These are phyloP conservation scores for Mellilla xanthometata DNA, from an alignment of 2,888 invertebrate genomes.

Conservation along the genomic window DNA sequence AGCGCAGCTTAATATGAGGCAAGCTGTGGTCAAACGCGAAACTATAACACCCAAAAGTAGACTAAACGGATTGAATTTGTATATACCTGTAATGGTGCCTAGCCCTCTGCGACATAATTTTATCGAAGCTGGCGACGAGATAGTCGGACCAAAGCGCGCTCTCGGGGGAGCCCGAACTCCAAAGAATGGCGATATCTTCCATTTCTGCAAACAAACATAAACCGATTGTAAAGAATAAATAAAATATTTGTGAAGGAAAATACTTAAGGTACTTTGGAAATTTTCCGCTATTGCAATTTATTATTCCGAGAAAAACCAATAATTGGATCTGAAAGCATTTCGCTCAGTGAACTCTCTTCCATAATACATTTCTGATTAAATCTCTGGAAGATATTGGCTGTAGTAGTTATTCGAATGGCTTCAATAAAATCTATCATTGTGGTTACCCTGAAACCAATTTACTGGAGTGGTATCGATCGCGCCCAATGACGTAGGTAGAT, in stretches of 20 bases:
- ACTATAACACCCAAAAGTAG: no score
- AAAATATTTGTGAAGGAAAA: slow-evolving; percentile 13
- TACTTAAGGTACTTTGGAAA: slow-evolving; percentile 24
- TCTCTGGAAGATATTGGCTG: slow-evolving; percentile 15
- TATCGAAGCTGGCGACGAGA: slow-evolving; percentile 91
- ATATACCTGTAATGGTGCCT: slow-evolving; percentile 89
- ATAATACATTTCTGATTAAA: slow-evolving; percentile 18
- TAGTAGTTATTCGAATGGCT: slow-evolving; percentile 12
- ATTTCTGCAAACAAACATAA: slow-evolving; percentile 78
- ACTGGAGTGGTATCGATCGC: slow-evolving; percentile 19
- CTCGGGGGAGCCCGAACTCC: slow-evolving; percentile 89
- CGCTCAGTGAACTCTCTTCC: slow-evolving; percentile 13
- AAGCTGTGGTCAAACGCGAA: no score
- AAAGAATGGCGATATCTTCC: slow-evolving; percentile 92
- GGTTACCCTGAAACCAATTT: slow-evolving; percentile 18
- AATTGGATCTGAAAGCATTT: slow-evolving; percentile 22
- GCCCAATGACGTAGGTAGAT: slow-evolving; percentile 17
- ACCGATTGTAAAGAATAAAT: slow-evolving; percentile 14
- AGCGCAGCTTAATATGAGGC: no score
- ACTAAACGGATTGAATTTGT: no score
- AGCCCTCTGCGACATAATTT: slow-evolving; percentile 91
- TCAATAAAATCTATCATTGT: slow-evolving; percentile 20
- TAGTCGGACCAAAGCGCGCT: slow-evolving; percentile 92
- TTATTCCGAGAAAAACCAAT: slow-evolving; percentile 19
- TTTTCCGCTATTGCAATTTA: slow-evolving; percentile 12